Base-by-base conservation (phyloP, 1,140 invertebrate genomes). In the Plectus sambesii region DNA sequence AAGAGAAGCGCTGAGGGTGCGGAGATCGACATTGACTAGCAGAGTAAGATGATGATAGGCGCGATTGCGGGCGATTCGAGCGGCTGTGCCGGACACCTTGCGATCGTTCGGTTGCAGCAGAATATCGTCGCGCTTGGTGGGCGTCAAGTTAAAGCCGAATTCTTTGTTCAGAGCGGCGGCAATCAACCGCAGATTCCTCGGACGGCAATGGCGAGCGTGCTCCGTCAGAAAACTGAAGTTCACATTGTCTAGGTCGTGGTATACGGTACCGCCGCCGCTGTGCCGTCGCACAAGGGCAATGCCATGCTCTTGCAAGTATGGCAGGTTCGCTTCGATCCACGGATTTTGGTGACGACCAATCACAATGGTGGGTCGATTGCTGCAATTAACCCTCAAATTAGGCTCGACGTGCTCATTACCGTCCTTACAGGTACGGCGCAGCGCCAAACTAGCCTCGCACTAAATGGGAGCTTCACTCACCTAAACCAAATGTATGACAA, bases 261-360 rank as follows among this genome's bases (percentile, higher is more conserved):
- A 98, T 17, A 97, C 88, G 15, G 87, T 83, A 6, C 88, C 89
- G 48, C 92, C 93, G n/a, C 88, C 90, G 70, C 87, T 93, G 62
- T 87, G 85, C 17, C 90, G 76, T 42, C 92, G 76, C 1, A 82
- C 90, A 2, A 77, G 72, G 44, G 72, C 53, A 37, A 67, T 69
- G 8, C 40, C 41, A 17, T 45, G 51, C 15, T 54, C 35, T 2
- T 49, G 4, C n/a, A 56, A 39, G 47, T 55, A 55, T 4, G 53
- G 43, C 0, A 86, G 69, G 67, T 93, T 85, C 2, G 82, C 80
- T 72, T 98, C 92, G 17, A 82, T 67, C 82, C 89, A 97, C 1
- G 89, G 87, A 73, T 98, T 99, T 70, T 97, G 92, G 73, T 96
- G 85, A 30, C 86, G 76, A 1, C 93, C 93, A 65, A 97, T 83